A percentile compares a stretch with the other conserved stretches of the same genome.
phyloP scores from a whole-genome alignment of 2,888 invertebrate genomes.

The Stenodema calcarata region DNA sequence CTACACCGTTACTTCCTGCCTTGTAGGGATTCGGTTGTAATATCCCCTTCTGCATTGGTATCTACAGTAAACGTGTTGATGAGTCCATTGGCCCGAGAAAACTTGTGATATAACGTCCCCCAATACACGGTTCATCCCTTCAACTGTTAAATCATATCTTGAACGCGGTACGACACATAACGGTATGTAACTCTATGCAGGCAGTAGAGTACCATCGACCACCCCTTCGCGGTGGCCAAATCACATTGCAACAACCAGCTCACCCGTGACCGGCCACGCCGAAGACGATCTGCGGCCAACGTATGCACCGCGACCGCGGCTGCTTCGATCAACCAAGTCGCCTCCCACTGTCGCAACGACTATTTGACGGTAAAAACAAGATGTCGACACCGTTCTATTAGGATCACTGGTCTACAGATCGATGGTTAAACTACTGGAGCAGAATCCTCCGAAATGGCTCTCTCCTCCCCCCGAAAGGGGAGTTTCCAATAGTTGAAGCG shows the following conservation, averaged over 20 bases:
- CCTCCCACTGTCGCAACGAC: not conserved
- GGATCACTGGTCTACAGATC: no score
- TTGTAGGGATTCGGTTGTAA: no score
- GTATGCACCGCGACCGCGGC: not conserved
- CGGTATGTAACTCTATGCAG: no score
- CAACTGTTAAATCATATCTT: not conserved
- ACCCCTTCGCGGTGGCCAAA: not conserved
- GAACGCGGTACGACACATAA: not conserved
- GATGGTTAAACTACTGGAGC: constrained; percentile 1
- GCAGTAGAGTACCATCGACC: not conserved
- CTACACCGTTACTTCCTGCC: no score
- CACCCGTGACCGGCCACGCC: not conserved
- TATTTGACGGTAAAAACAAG: not conserved
- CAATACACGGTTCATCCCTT: no score
- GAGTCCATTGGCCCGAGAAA: no score
- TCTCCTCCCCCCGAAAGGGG: not conserved
- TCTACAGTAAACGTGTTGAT: no score
- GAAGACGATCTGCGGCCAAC: not conserved
- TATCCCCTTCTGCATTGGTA: no score
- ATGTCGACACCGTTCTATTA: not conserved
- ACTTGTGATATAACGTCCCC: no score
- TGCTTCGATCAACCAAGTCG: not conserved
- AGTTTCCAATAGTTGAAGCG: not conserved
- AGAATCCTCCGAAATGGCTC: not conserved
- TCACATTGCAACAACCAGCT: not conserved